Percentiles rank a stretch among this genome's conserved stretches.
phyloP scores from a whole-genome alignment of 1,140 invertebrate species.

The Ooceraea biroi region DNA sequence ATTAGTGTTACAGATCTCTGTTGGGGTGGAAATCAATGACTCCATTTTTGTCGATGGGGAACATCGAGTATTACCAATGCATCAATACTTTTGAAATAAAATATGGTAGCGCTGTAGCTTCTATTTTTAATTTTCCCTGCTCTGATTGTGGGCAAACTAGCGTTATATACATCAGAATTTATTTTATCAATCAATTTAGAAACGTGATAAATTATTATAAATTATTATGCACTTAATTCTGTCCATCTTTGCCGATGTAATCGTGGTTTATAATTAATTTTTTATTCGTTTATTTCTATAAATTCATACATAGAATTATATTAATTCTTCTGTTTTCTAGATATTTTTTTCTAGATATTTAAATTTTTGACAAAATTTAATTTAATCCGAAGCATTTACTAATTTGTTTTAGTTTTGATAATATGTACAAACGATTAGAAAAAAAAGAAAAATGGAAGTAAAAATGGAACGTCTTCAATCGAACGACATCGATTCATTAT shows the following conservation, averaged over 20 bases:
- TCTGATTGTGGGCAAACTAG: not conserved
- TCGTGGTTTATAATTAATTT: not conserved
- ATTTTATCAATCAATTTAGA: constrained; percentile 30
- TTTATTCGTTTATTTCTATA: not conserved
- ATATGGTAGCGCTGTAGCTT: not conserved
- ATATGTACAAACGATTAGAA: not conserved
- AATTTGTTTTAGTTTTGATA: constrained; percentile 6
- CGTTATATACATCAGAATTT: constrained; percentile 7
- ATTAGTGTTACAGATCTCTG: not conserved
- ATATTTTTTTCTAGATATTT: no score
- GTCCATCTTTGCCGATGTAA: constrained; percentile 7
- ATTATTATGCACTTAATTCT: not conserved
- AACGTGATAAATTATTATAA: constrained; percentile 31
- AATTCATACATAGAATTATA: not conserved
- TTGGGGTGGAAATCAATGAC: not conserved
- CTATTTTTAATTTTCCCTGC: constrained; percentile 30
- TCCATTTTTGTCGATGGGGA: not conserved
- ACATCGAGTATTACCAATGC: no score
- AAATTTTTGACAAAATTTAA: not conserved
- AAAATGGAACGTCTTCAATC: constrained; percentile 38
- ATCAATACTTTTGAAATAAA: not conserved
- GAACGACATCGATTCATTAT: constrained; percentile 28
- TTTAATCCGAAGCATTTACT: constrained; percentile 35
- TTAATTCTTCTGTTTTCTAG: not conserved
- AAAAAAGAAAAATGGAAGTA: constrained; percentile 1